These are phyloP conservation scores for Trisateles emortualis DNA, from an alignment of 2,888 invertebrate species.

Conservation along the genomic window DNA sequence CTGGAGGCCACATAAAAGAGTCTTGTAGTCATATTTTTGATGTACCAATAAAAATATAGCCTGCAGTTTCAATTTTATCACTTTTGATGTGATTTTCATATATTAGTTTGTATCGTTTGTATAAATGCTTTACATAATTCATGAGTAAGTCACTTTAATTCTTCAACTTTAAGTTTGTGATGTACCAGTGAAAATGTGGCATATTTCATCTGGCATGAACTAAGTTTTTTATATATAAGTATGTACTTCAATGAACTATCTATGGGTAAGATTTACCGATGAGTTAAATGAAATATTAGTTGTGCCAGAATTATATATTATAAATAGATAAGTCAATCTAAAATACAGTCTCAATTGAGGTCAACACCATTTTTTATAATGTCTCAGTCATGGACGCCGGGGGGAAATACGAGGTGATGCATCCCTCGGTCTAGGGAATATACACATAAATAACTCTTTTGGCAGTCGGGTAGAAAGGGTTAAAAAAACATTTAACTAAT, in stretches of 20 bases:
- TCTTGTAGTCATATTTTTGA: constrained; percentile 60
- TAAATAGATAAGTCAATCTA: not conserved
- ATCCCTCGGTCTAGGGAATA: too few species aligned
- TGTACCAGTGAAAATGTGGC: constrained; percentile 43
- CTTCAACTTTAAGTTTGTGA: constrained; percentile 29
- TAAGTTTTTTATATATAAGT: not conserved
- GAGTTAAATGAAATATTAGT: constrained; percentile 5
- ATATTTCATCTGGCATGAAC: constrained; percentile 20
- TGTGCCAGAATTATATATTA: constrained; percentile 17
- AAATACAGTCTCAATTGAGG: not conserved
- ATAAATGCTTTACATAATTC: constrained; percentile 42
- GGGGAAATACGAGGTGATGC: too few species aligned
- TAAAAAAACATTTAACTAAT: too few species aligned
- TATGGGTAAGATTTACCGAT: not conserved
- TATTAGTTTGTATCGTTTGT: constrained; percentile 38
- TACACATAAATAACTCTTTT: too few species aligned
- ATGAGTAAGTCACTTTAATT: constrained; percentile 34
- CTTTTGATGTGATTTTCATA: constrained; percentile 34
- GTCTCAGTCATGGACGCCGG: too few species aligned
- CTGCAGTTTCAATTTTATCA: constrained; percentile 50
- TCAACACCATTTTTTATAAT: not conserved
- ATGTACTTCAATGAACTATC: not conserved
- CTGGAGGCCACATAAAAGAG: constrained; percentile 48
- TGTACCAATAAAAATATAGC: constrained; percentile 57
- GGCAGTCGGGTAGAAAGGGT: too few species aligned